Conservation (phyloP, 2,888 invertebrate genomes). For the Seira musarum region DNA sequence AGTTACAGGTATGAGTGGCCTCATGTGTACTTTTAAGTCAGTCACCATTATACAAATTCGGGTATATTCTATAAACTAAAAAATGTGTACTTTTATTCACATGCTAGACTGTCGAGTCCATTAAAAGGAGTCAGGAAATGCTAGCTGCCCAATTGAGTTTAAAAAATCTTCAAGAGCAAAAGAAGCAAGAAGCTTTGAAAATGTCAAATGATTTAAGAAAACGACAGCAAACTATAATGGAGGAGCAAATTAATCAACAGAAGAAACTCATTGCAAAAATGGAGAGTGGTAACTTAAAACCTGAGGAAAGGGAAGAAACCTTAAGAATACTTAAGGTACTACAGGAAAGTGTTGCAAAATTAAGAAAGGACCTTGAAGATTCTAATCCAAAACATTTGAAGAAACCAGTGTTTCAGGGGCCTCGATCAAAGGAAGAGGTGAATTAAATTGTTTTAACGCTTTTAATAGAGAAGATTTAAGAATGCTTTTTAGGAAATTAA, state of each 20-base stretch:
- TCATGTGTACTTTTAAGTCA: not conserved
- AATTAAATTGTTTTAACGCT: no score
- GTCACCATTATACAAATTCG: not conserved
- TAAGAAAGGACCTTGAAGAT: slow-evolving; percentile 77
- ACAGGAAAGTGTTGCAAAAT: slow-evolving; percentile 86
- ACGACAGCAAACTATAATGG: slow-evolving; percentile 88
- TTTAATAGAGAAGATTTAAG: no score
- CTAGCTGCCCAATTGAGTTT: slow-evolving; percentile 79
- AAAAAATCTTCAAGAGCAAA: slow-evolving; percentile 83
- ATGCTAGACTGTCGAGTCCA: slow-evolving; percentile 72
- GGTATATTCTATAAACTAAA: not conserved
- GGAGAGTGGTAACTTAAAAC: slow-evolving; percentile 78
- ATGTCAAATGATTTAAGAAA: slow-evolving; percentile 87
- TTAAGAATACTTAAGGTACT: slow-evolving; percentile 87
- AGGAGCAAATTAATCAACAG: slow-evolving; percentile 91
- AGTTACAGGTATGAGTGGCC: slow-evolving; percentile 61
- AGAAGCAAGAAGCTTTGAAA: slow-evolving; percentile 81
- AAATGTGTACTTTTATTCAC: not conserved
- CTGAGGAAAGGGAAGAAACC: slow-evolving; percentile 81
- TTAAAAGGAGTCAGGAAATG: slow-evolving; percentile 73
- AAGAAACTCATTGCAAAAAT: slow-evolving; percentile 86
- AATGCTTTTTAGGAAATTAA: no score
- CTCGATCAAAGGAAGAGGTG: slow-evolving; percentile 83
- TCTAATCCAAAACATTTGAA: slow-evolving; percentile 71
- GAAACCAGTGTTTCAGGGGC: slow-evolving; percentile 74